Evolutionary conservation across 2,888 invertebrate species (phyloP).

Genomic region (Norana najaformis): DNA sequence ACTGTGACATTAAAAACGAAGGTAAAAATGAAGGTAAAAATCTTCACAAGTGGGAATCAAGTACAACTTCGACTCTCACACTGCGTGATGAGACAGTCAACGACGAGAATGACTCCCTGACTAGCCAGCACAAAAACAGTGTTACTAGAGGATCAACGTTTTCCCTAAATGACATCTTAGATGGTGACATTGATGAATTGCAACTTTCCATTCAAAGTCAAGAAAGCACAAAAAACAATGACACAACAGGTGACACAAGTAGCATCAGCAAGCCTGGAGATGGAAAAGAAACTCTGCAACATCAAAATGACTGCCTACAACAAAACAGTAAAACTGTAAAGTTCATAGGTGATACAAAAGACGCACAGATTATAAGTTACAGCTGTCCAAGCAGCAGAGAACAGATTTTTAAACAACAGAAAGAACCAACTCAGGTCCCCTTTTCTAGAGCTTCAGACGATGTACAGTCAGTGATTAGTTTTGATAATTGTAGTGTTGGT

Average conservation of each 20-base stretch:
- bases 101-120: conserved; percentile 13
- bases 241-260: background rate
- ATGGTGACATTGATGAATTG: conserved; percentile 6
- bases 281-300: background rate
- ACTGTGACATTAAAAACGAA: background rate
- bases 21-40: background rate
- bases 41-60: background rate
- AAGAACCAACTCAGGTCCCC: background rate
- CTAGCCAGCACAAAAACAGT: conserved; percentile 13
- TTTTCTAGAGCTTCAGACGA: background rate
- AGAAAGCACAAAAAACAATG: background rate
- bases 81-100: background rate
- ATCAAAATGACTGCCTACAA: background rate
- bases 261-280: background rate
- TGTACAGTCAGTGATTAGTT: background rate
- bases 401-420: background rate
- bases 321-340: background rate
- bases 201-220: background rate
- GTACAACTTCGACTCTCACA: background rate
- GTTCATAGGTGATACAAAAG: background rate
- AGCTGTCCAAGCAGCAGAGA: too few species aligned
- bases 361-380: background rate
- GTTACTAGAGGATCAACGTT: background rate
- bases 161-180: background rate
- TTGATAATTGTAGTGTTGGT: background rate